Evolutionary conservation across 2,113 vertebrate genomes (phyloP), one percentile per base, ranked within the genome.

Genomic region (Miniopterus natalensis): DNA sequence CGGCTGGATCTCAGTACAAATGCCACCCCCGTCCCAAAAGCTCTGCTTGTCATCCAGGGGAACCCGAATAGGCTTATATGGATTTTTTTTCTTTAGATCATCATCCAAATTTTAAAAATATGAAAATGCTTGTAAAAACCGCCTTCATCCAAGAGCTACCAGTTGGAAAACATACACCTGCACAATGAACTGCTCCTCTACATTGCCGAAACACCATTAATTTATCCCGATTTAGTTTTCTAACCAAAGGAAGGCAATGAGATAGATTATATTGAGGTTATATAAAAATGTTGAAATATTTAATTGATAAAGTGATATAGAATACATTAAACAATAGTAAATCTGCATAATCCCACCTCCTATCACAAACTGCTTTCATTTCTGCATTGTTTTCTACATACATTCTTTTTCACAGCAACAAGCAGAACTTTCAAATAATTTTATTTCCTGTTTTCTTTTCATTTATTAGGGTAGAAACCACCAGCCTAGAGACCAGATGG

Each of bases 401-500:
- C 12, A 31, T 40, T 20, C 42, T 74, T 61, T 59, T 74, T 88
- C 85, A 23, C 9, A 79, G 36, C 36, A 45, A 55, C 18, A 45
- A 42, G 36, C 36, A 90, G 68, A 89, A 47, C 73, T 78, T 89
- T 89, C 73, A 53, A 89, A 78, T 68, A 29, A 90, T 47, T 45
- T 3, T 45, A 68, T 57, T 57, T n/a, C 57, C 13, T 70, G 18
- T 57, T 45, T 80, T 80, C 25, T 68, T 70, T 79, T 75, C 18
- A 45, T 42, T n/a, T 90, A 42, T 78, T 21, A 77, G n/a, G 29
- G 59, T 57, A 42, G 61, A 68, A 55, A 57, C 18, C 36, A 57
- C 27, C 36, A 47, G 88, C 8, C 14, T 90, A 68, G 27, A 80
- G 73, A 45, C 47, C 59, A 78, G 57, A 53, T 57, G 49, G 42